Conservation (phyloP, 2,797 vertebrate species). For the Lacerta bilineata region DNA sequence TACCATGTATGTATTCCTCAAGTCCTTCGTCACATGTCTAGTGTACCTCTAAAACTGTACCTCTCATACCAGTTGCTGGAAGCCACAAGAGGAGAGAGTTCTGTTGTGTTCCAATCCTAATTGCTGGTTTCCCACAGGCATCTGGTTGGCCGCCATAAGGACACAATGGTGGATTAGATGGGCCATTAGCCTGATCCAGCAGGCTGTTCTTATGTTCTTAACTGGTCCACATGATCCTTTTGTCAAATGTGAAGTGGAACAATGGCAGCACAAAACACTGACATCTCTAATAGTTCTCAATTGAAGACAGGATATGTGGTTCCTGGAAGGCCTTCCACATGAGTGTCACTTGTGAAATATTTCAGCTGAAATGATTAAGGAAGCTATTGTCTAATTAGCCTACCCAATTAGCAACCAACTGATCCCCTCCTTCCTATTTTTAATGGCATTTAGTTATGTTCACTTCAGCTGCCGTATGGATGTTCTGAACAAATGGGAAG, state of each 20-base stretch:
- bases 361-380: background rate
- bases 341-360: background rate
- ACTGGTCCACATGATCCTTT: background rate
- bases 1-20: background rate
- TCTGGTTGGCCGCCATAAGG: too few relatives aligned
- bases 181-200: too few relatives aligned
- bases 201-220: too few relatives aligned
- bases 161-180: too few relatives aligned
- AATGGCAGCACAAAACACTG: background rate
- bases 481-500: slow-evolving; percentile 54
- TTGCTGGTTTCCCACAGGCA: too few relatives aligned
- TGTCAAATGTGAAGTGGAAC: background rate
- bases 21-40: background rate
- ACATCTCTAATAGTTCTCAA: too few relatives aligned
- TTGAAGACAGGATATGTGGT: background rate
- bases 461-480: slow-evolving; percentile 36
- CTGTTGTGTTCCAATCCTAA: too few relatives aligned
- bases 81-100: too few relatives aligned
- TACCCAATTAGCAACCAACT: slow-evolving; percentile 52
- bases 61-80: too few relatives aligned
- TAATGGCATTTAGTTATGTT: slow-evolving; percentile 43
- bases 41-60: background rate
- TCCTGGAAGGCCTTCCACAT: background rate
- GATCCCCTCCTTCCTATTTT: slow-evolving; percentile 36
- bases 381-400: slow-evolving; percentile 14